Evolutionary conservation across 1,140 invertebrate genomes (phyloP), one percentile per base, ranked within the genome.

Genomic region (Yoshiicerus persimilis): DNA sequence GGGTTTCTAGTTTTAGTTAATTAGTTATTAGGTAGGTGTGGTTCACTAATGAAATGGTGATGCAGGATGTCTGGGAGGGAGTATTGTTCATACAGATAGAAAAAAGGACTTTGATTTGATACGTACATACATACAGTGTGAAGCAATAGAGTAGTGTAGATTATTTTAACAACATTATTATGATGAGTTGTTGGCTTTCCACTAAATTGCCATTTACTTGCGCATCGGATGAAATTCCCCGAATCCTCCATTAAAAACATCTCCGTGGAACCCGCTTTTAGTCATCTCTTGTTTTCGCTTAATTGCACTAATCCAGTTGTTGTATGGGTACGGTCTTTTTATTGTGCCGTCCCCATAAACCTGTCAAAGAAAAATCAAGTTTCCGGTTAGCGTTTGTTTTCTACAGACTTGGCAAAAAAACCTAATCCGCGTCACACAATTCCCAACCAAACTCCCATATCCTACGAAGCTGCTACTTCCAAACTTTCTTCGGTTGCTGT

Each of bases 221-320:
- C 93, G 92, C 91, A 93, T 93, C 0, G 93, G 92, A 80, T 92
- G 92, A 90, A 93, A 94, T 62, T 93, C 92, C 13, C 93, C 93
- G 87, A 94, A 93, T 2, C 93, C 93, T 86, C 92, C 91, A 86
- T 92, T 92, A 88, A 94, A 94, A n/a, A 93, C 92, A 88, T 93
- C 93, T 20, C 91, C 92, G 84, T 93, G 92, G 89, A 93, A 93
- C 1, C 93, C 93, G 47, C 91, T 90, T 3, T 93, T 92, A 83
- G 92, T 92, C 90, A 93, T 92, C 89, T 93, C 93, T 5, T 92
- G 93, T 20, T 91, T 89, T 85, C 92, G 39, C 86, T 92, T 92
- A 88, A 90, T 90, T 11, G 87, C 89, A 30, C 85, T 87, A 36
- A 88, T 41, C 89, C 89, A 89, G 47, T 89, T 89, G 30, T 84